These are phyloP conservation scores for Ormia ochracea DNA, from an alignment of 2,888 invertebrate species.

Conservation along the genomic window DNA sequence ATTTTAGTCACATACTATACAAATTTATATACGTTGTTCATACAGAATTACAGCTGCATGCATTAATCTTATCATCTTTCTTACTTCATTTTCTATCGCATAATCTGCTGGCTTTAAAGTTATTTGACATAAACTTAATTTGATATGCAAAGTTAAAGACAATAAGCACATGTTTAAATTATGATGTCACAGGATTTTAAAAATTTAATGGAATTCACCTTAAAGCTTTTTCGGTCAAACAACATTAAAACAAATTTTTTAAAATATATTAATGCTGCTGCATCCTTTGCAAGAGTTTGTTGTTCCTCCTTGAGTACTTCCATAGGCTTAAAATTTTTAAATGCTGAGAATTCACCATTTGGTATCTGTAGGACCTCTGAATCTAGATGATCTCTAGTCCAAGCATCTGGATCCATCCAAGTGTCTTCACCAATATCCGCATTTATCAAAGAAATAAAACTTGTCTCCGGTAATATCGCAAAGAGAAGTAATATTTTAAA, in stretches of 20 bases:
- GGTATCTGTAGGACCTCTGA: not conserved
- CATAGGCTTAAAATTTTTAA: not conserved
- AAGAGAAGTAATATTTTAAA: not conserved
- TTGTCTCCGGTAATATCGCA: not conserved
- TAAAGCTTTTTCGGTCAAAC: conserved; percentile 66
- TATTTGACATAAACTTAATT: too few relatives aligned
- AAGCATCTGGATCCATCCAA: conserved; percentile 64
- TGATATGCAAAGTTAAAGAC: too few relatives aligned
- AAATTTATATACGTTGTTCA: too few relatives aligned
- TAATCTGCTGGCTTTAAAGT: too few relatives aligned
- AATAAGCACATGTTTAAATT: not conserved
- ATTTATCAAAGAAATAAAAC: not conserved
- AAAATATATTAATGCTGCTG: conserved; percentile 68
- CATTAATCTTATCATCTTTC: too few relatives aligned
- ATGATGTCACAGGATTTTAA: conserved; percentile 43
- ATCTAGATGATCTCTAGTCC: conserved; percentile 53
- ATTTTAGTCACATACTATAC: too few relatives aligned
- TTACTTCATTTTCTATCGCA: too few relatives aligned
- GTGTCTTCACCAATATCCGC: conserved; percentile 53
- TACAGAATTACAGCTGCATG: too few relatives aligned
- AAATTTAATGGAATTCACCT: conserved; percentile 63
- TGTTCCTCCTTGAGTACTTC: not conserved
- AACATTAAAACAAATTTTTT: conserved; percentile 69
- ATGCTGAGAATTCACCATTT: conserved; percentile 31
- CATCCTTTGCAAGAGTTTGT: conserved; percentile 62